Conservation (phyloP, 2,113 vertebrate species). For the Pluvianellus socialis region DNA sequence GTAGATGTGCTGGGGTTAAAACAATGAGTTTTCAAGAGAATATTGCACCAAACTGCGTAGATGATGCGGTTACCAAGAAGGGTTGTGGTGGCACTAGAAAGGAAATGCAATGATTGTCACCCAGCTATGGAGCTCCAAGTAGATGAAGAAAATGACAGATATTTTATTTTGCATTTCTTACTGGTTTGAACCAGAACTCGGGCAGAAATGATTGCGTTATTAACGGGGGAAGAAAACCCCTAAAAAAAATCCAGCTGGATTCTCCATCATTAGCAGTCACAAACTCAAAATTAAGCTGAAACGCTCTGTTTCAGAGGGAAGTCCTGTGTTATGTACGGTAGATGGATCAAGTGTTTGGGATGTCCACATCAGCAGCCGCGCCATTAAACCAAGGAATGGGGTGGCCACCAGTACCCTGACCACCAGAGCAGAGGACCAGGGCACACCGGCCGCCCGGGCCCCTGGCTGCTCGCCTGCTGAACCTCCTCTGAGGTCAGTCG, state of each 20-base stretch:
- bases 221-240: rapidly evolving
- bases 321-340: rapidly evolving
- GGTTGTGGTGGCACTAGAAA: neutral
- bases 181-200: neutral
- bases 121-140: neutral
- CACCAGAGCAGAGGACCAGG: rapidly evolving
- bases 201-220: neutral
- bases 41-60: neutral
- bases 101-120: no score
- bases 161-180: neutral
- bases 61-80: neutral
- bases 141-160: neutral
- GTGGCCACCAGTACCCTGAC: rapidly evolving
- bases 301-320: rapidly evolving
- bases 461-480: neutral
- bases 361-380: no score
- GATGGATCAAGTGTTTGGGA: rapidly evolving
- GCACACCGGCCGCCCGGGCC: rapidly evolving
- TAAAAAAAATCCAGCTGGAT: no score
- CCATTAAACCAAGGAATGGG: rapidly evolving
- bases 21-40: neutral
- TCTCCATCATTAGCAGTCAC: neutral
- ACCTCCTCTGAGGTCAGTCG: neutral
- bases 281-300: neutral
- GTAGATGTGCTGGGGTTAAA: neutral